phyloP scores from a whole-genome alignment of 2,113 vertebrate genomes.

The Trichomycterus rosablanca region DNA sequence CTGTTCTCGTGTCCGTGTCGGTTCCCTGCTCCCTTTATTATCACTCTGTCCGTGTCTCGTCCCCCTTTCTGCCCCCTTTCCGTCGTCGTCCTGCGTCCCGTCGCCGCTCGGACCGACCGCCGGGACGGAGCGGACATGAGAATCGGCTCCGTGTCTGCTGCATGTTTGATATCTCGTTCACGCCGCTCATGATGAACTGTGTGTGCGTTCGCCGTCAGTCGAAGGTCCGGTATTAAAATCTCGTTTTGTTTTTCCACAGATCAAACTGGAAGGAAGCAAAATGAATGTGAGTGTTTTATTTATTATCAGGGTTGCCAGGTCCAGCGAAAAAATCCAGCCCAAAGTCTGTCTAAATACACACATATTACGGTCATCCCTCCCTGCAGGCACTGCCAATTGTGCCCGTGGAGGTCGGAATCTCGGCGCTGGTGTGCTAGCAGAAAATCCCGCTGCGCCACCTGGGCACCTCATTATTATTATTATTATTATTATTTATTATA shows the following conservation, averaged over 20 bases:
- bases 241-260: conserved; percentile 15
- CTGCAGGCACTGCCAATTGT: too few species aligned
- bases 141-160: conserved; percentile 26
- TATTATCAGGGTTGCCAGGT: not conserved
- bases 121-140: conserved; percentile 2
- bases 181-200: too few species aligned
- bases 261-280: conserved; percentile 36
- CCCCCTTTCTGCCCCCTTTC: conserved; percentile 29
- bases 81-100: conserved; percentile 32
- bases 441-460: too few species aligned
- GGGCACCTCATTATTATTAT: too few species aligned
- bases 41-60: not conserved
- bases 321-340: too few species aligned
- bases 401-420: too few species aligned
- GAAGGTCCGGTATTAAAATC: not conserved
- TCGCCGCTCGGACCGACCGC: conserved; percentile 36
- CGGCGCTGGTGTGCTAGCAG: too few species aligned
- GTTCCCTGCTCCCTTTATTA: not conserved
- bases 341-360: too few species aligned
- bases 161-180: conserved; percentile 15
- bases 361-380: too few species aligned
- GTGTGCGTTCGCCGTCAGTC: not conserved
- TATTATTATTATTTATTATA: too few species aligned
- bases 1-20: not conserved
- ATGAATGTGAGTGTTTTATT: conserved; percentile 25